Percentiles rank a stretch among this genome's conserved stretches.
phyloP scores from a whole-genome alignment of 2,113 vertebrate species.

The Panthera leo region DNA sequence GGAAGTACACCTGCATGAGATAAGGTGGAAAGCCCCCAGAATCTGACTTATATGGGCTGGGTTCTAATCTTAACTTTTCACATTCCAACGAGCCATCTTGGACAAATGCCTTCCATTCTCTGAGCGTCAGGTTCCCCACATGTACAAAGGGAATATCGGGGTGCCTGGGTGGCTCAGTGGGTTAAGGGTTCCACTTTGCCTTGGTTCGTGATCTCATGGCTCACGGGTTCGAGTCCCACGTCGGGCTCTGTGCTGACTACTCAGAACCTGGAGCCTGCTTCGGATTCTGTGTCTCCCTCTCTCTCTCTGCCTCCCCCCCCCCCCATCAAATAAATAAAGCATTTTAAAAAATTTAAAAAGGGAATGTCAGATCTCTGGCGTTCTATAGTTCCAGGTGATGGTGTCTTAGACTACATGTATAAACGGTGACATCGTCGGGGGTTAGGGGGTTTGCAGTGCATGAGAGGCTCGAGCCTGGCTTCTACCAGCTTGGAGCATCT shows the following conservation, averaged over 20 bases:
- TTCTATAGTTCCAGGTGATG: neutral
- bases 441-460: neutral
- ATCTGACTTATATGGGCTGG: neutral
- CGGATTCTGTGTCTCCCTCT: no score
- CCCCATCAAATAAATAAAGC: no score
- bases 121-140: neutral
- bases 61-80: neutral
- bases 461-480: neutral
- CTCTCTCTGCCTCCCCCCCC: no score
- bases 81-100: neutral
- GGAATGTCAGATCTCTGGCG: neutral
- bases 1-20: neutral
- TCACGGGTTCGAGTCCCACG: no score
- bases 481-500: neutral
- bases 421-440: rapidly evolving
- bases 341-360: neutral
- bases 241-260: no score
- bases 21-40: neutral
- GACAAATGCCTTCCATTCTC: neutral
- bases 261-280: no score
- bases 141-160: neutral
- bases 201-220: no score
- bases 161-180: no score
- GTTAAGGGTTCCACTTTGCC: no score
- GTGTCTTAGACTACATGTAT: neutral